Percentiles rank a stretch among this genome's conserved stretches.
These are phyloP conservation scores for Myotis brandtii DNA, from an alignment of 2,113 vertebrate species.

Conservation along the genomic window DNA sequence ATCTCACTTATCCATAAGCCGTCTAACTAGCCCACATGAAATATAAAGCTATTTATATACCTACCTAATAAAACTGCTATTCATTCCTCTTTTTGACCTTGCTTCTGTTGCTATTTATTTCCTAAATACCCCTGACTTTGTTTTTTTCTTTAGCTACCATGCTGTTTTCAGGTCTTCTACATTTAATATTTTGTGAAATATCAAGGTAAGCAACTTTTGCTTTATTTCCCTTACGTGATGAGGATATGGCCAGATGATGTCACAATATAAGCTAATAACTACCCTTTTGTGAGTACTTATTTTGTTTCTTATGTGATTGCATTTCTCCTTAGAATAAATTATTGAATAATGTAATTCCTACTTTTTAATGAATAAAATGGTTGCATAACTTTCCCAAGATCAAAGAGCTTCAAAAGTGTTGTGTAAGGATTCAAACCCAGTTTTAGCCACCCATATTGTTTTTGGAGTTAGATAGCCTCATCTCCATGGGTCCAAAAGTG, in stretches of 20 bases:
- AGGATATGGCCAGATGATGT: background rate
- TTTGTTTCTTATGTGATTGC: background rate
- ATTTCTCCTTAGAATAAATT: background rate
- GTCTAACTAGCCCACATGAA: constrained; percentile 53
- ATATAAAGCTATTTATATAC: constrained; percentile 36
- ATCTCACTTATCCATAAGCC: constrained; percentile 57
- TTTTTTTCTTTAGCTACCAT: background rate
- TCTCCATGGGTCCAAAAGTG: background rate
- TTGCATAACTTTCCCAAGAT: background rate
- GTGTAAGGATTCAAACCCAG: background rate
- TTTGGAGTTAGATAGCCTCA: constrained; percentile 13
- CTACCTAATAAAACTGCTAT: background rate
- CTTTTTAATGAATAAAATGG: constrained; percentile 12
- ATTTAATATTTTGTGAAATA: constrained; percentile 18
- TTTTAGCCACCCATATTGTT: background rate
- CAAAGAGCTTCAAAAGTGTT: background rate
- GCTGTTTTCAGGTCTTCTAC: background rate
- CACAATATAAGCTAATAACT: background rate
- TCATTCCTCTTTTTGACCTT: constrained; percentile 58
- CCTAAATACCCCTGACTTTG: background rate
- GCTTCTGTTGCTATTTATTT: background rate
- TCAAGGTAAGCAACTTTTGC: background rate
- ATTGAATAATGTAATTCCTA: background rate
- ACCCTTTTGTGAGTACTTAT: background rate
- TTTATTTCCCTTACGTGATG: background rate